Conservation (phyloP, 2,113 vertebrate genomes). For the Xyrauchen texanus region DNA sequence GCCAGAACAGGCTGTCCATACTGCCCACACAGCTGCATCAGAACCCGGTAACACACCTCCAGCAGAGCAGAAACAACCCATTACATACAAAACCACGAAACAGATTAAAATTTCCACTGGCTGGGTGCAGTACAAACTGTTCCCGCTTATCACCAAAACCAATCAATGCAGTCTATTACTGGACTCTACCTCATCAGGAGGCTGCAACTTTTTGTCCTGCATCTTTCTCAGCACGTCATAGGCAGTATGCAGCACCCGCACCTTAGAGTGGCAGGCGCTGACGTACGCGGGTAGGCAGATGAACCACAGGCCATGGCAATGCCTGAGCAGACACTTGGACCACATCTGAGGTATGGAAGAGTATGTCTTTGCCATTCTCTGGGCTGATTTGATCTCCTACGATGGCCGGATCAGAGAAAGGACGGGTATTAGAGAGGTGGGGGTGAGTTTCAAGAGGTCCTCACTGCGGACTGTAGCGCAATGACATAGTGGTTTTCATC, state of each 20-base stretch:
- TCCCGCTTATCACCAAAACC: background rate
- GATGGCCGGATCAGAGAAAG: constrained; percentile 1
- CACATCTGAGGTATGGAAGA: constrained; percentile 97
- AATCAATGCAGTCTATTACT: background rate
- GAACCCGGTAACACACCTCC: constrained; percentile 95
- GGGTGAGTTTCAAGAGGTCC: background rate
- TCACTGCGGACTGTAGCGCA: no score
- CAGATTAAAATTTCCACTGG: background rate
- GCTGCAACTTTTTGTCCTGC: constrained; percentile 93
- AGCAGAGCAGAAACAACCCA: constrained; percentile 33
- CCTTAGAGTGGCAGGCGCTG: constrained; percentile 91
- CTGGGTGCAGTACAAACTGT: background rate
- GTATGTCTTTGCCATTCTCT: constrained; percentile 92
- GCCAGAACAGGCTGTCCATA: constrained; percentile 95
- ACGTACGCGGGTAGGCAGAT: constrained; percentile 95
- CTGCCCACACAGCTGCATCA: constrained; percentile 98
- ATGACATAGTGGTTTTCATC: no score
- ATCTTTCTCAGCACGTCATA: constrained; percentile 94
- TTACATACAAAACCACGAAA: background rate
- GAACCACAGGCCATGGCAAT: constrained; percentile 97
- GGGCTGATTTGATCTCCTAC: constrained; percentile 94
- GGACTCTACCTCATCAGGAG: constrained; percentile 89
- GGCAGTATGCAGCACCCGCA: constrained; percentile 90
- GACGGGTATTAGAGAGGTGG: constrained; percentile 28
- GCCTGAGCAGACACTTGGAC: constrained; percentile 92